Conservation (phyloP, 1,140 invertebrate genomes). For the Rhyzopertha dominica region DNA sequence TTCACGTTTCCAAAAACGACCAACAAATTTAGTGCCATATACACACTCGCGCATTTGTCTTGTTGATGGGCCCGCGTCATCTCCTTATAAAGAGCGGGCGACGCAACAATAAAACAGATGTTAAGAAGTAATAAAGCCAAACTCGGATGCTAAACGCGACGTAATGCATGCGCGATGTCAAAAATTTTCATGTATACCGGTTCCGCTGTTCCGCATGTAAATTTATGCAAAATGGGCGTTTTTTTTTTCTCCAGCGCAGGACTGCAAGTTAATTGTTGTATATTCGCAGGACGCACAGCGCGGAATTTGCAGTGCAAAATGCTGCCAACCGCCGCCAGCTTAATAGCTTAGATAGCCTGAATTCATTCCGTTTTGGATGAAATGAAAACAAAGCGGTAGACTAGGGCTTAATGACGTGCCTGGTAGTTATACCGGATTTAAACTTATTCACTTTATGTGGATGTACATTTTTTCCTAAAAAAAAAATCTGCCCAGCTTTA, state of each 20-base stretch:
- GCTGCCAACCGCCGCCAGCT: no score
- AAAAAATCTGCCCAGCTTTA: no score
- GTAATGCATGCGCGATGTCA: conserved; percentile 34
- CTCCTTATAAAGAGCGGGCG: conserved; percentile 1
- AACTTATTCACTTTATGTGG: no score
- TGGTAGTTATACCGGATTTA: no score
- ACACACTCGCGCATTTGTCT: no score
- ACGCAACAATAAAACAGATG: conserved; percentile 20
- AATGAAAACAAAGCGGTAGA: no score
- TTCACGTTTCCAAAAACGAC: no score
- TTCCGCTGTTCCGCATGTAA: conserved; percentile 32
- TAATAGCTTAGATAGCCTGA: no score
- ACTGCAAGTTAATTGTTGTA: conserved; percentile 36
- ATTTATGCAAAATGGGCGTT: conserved; percentile 37
- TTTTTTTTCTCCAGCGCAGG: conserved; percentile 32
- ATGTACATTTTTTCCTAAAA: no score
- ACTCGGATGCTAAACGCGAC: conserved; percentile 30
- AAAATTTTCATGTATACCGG: conserved; percentile 32
- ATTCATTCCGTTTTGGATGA: no score
- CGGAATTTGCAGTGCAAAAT: conserved; percentile 17
- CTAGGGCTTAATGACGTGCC: no score
- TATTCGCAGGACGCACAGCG: conserved; percentile 20
- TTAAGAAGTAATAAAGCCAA: conserved; percentile 27
- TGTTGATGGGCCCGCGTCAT: conserved; percentile 4
- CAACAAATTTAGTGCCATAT: no score